These are phyloP conservation scores for Battus philenor DNA, from an alignment of 1,140 invertebrate genomes.

Conservation along the genomic window DNA sequence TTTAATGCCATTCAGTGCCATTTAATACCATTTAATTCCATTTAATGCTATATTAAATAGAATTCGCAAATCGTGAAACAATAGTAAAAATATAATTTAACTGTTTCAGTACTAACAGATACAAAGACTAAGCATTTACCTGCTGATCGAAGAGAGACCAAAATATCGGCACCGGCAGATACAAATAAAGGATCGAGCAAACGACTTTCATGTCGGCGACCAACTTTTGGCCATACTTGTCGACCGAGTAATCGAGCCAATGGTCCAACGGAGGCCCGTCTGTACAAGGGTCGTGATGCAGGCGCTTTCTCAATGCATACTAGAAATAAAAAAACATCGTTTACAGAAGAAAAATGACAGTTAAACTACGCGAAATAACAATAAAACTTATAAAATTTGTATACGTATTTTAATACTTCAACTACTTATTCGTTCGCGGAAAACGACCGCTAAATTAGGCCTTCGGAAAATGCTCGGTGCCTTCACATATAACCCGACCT, in stretches of 20 bases:
- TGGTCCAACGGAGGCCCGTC: slow-evolving; percentile 60
- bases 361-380: too few relatives aligned
- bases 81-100: neutral
- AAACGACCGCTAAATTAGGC: too few relatives aligned
- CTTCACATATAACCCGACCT: too few relatives aligned
- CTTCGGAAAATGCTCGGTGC: too few relatives aligned
- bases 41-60: too few relatives aligned
- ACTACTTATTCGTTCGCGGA: too few relatives aligned
- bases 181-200: slow-evolving; percentile 80
- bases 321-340: slow-evolving; percentile 21
- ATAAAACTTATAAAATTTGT: too few relatives aligned
- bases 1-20: too few relatives aligned
- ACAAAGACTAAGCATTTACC: slow-evolving; percentile 41
- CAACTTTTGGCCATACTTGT: slow-evolving; percentile 78
- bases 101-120: neutral
- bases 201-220: slow-evolving; percentile 79
- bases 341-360: neutral
- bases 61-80: too few relatives aligned
- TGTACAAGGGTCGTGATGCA: slow-evolving; percentile 28
- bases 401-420: neutral
- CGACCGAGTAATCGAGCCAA: slow-evolving; percentile 85
- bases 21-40: too few relatives aligned
- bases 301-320: slow-evolving; percentile 41
- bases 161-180: slow-evolving; percentile 84
- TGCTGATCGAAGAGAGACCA: slow-evolving; percentile 86